Evolutionary conservation across 2,113 vertebrate species (phyloP).

Genomic region (Cinclus mexicanus): DNA sequence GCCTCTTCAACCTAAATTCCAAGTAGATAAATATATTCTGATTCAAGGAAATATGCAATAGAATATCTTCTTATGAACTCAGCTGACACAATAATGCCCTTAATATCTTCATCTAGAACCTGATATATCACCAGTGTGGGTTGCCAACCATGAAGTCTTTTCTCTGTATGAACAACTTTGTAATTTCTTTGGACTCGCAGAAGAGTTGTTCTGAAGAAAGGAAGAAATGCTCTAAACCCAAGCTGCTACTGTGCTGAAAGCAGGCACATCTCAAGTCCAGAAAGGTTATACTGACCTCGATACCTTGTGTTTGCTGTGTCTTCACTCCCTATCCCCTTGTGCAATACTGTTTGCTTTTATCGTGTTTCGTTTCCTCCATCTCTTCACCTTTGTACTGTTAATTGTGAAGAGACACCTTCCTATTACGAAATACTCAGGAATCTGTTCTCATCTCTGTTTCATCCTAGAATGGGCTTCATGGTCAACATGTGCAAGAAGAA

Average conservation of each 20-base stretch:
- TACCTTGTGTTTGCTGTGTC: neutral
- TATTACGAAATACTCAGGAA: neutral
- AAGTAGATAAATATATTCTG: neutral
- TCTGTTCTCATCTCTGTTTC: neutral
- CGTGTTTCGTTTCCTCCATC: neutral
- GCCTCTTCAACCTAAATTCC: neutral
- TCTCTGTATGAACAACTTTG: accelerated
- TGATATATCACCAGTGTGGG: neutral
- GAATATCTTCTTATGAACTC: neutral
- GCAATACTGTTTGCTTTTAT: neutral
- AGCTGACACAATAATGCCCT: neutral
- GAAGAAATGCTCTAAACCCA: neutral
- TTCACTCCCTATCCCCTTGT: accelerated
- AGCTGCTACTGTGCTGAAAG: neutral
- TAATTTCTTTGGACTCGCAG: neutral
- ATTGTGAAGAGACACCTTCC: neutral
- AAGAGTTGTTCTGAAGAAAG: neutral
- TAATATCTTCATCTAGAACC: neutral
- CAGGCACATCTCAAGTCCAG: neutral
- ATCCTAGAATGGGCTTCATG: neutral
- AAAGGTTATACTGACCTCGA: accelerated
- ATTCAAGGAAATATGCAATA: neutral
- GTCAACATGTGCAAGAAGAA: neutral
- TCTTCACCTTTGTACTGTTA: neutral
- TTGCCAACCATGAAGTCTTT: neutral